Percentiles rank a stretch among this genome's conserved stretches.
These are phyloP conservation scores for Poeciliopsis prolifica DNA, from an alignment of 2,113 vertebrate species.

Conservation along the genomic window DNA sequence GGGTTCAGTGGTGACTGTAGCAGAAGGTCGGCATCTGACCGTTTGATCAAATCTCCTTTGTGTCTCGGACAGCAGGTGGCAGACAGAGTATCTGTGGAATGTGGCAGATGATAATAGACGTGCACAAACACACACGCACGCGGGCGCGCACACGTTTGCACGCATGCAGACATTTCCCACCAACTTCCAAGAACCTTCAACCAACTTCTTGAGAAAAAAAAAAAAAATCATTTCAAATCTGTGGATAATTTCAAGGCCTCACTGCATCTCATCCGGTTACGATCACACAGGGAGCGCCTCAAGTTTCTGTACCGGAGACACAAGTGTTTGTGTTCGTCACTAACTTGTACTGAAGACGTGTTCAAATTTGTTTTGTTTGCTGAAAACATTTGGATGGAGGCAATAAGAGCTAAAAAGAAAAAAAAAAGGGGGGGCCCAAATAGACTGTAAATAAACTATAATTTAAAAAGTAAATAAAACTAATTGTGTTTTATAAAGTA, in stretches of 20 bases:
- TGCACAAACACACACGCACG: background rate
- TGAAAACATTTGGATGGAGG: too few species aligned
- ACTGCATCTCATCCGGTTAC: background rate
- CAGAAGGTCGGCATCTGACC: constrained; percentile 3
- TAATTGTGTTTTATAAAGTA: too few species aligned
- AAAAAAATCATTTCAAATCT: too few species aligned
- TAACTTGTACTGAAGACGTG: too few species aligned
- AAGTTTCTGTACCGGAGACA: too few species aligned
- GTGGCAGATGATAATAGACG: constrained; percentile 32
- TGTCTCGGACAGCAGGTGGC: constrained; percentile 37
- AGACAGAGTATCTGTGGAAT: constrained; percentile 63
- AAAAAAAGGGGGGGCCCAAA: too few species aligned
- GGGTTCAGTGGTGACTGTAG: constrained; percentile 5
- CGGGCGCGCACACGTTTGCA: background rate
- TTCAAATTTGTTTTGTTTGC: too few species aligned
- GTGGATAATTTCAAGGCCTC: too few species aligned
- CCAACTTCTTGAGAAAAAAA: too few species aligned
- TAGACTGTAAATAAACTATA: too few species aligned
- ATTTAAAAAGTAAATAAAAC: too few species aligned
- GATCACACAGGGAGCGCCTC: background rate
- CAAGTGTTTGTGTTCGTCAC: background rate
- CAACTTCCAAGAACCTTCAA: background rate
- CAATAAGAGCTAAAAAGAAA: too few species aligned
- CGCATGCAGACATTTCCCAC: background rate
- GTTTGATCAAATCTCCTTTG: constrained; percentile 33